Evolutionary conservation across 2,113 vertebrate species (phyloP).

Genomic region (Rhagologus leucostigma): DNA sequence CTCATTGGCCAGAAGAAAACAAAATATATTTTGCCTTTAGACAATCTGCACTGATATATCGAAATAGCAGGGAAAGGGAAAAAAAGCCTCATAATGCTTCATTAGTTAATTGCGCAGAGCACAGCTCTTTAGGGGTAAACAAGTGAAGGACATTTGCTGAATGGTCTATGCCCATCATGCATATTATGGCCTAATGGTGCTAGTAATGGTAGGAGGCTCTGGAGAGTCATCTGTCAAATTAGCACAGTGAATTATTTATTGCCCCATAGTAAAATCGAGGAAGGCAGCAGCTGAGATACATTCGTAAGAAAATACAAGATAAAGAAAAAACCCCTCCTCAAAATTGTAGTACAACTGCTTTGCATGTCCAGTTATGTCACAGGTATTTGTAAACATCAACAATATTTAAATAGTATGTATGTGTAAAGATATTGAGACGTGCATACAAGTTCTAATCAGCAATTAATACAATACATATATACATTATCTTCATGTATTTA

Average conservation of each 20-base stretch:
- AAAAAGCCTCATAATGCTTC: conserved; percentile 76
- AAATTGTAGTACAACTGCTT: conserved; percentile 22
- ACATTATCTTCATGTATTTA: background rate
- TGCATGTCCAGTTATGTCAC: background rate
- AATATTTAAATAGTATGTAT: background rate
- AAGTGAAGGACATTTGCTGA: conserved; percentile 83
- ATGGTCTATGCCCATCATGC: conserved; percentile 76
- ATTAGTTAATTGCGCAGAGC: conserved; percentile 83
- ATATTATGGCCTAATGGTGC: conserved; percentile 83
- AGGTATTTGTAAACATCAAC: background rate
- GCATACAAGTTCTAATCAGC: background rate
- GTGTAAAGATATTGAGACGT: background rate
- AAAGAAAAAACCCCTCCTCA: background rate
- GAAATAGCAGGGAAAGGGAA: conserved; percentile 67
- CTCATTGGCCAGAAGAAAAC: conserved; percentile 57
- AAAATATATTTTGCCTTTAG: conserved; percentile 65
- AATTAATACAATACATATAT: background rate
- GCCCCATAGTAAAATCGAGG: conserved; percentile 75
- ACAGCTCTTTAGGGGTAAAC: conserved; percentile 82
- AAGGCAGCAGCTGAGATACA: conserved; percentile 79
- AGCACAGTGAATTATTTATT: conserved; percentile 87
- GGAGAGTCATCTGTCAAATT: conserved; percentile 87
- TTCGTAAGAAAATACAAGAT: conserved; percentile 68
- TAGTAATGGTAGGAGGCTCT: conserved; percentile 79
- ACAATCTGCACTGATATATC: conserved; percentile 74